Evolutionary conservation across 2,113 vertebrate species (phyloP).

Genomic region (Cervus canadensis): DNA sequence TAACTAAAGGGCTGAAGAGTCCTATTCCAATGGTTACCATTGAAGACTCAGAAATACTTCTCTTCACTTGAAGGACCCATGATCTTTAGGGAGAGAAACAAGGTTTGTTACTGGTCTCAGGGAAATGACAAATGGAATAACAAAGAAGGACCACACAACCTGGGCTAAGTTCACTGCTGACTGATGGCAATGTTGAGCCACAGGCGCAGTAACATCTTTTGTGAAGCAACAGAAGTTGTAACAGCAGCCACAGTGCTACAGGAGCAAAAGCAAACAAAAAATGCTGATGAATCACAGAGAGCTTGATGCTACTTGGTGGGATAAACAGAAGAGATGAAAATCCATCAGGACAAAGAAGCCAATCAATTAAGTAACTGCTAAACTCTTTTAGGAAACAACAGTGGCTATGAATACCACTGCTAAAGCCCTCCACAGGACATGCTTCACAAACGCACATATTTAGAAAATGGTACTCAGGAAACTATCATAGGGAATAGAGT

Average conservation of each 20-base stretch:
- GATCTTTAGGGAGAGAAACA: background rate
- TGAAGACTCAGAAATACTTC: background rate
- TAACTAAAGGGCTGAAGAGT: background rate
- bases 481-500: background rate
- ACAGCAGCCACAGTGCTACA: background rate
- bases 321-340: conserved; percentile 14
- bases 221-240: background rate
- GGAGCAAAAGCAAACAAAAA: background rate
- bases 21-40: background rate
- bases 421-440: background rate
- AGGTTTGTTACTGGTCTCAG: background rate
- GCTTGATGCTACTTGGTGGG: background rate
- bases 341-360: background rate
- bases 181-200: background rate
- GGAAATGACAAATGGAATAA: background rate
- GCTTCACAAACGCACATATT: background rate
- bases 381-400: background rate
- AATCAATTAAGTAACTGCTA: background rate
- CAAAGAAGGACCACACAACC: background rate
- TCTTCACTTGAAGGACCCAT: background rate
- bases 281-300: background rate
- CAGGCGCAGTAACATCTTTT: background rate
- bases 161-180: background rate
- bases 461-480: background rate
- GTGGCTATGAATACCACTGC: background rate